A percentile compares a stretch with the other conserved stretches of the same genome.
Conservation (phyloP, 2,797 vertebrate genomes). For the Myotis myotis region DNA sequence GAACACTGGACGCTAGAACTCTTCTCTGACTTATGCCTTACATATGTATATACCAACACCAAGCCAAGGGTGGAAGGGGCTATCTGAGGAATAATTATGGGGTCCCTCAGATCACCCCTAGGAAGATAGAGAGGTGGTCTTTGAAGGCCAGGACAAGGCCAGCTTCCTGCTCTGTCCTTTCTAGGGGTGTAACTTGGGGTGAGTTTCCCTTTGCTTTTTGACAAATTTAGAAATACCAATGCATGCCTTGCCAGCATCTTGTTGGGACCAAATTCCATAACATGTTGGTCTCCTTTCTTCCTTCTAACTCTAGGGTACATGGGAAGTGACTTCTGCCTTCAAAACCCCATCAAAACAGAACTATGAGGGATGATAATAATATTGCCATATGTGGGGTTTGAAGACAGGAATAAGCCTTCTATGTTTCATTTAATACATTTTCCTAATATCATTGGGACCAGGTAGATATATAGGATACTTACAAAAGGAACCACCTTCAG, state of each 20-base stretch:
- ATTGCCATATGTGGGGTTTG: neutral
- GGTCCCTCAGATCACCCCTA: neutral
- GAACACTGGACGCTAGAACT: neutral
- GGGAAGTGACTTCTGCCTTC: neutral
- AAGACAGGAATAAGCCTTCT: neutral
- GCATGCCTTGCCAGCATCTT: neutral
- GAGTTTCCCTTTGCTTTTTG: neutral
- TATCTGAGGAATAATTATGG: neutral
- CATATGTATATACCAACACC: neutral
- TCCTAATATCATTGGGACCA: neutral
- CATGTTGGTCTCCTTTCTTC: neutral
- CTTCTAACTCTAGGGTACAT: neutral
- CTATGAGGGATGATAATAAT: neutral
- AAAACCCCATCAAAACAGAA: neutral
- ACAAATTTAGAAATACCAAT: neutral
- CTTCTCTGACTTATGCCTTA: neutral
- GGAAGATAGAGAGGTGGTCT: neutral
- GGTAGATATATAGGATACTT: neutral
- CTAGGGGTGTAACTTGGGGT: no score
- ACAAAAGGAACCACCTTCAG: neutral
- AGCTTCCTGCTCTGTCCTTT: neutral
- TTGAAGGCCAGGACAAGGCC: neutral
- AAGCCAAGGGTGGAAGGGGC: neutral
- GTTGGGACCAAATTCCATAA: neutral
- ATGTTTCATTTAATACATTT: neutral